A percentile compares a stretch with the other conserved stretches of the same genome.
These are phyloP conservation scores for Dolichallabes microphthalmus DNA, from an alignment of 2,113 vertebrate genomes.

Conservation along the genomic window DNA sequence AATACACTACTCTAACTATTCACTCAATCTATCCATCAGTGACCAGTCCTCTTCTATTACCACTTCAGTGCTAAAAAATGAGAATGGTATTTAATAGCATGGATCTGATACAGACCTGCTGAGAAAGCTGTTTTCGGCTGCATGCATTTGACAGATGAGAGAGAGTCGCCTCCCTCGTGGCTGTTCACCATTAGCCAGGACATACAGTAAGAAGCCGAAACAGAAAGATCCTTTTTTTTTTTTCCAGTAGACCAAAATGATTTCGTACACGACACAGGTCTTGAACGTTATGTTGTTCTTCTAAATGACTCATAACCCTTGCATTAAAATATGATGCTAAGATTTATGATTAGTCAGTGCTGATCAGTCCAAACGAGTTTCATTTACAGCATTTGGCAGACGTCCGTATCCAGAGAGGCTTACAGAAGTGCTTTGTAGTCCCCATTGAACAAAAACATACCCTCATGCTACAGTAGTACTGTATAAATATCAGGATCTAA, in stretches of 20 bases:
- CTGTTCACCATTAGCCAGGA: constrained; percentile 21
- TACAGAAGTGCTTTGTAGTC: background rate
- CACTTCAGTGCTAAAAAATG: constrained; percentile 44
- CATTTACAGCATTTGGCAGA: constrained; percentile 10
- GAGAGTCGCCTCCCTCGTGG: constrained; percentile 48
- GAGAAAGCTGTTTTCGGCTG: constrained; percentile 44
- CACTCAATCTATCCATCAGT: constrained; percentile 44
- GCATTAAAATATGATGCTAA: background rate
- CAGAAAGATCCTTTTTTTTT: background rate
- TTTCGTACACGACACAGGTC: background rate
- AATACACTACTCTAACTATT: constrained; percentile 41
- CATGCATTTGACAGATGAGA: constrained; percentile 37
- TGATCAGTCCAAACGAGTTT: constrained; percentile 16
- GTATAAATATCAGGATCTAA: background rate
- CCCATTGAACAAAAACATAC: constrained; percentile 6
- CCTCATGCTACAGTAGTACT: background rate
- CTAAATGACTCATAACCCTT: background rate
- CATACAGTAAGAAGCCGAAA: constrained; percentile 1
- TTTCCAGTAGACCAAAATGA: background rate
- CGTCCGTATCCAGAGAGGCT: background rate
- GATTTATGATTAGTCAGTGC: constrained; percentile 19
- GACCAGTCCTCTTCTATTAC: constrained; percentile 26
- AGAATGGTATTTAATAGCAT: constrained; percentile 54
- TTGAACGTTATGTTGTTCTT: background rate
- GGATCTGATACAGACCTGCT: constrained; percentile 50